Conservation (phyloP, 1,140 invertebrate genomes). For the Colletes latitarsis region DNA sequence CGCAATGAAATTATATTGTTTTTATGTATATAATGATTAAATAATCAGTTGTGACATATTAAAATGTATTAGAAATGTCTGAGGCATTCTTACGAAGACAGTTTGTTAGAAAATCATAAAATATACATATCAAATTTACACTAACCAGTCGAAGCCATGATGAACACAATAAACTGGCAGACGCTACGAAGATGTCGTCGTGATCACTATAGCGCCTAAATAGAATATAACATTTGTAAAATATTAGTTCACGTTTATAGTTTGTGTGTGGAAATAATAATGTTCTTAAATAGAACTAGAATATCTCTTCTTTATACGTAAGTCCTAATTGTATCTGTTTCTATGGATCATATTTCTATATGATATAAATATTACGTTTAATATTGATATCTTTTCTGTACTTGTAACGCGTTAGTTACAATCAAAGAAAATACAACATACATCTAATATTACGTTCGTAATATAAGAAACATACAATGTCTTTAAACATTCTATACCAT, state of each 20-base stretch:
- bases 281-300: background rate
- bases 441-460: background rate
- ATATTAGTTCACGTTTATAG: background rate
- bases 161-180: slow-evolving; percentile 70
- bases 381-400: background rate
- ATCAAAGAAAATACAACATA: background rate
- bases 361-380: background rate
- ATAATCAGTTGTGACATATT: background rate
- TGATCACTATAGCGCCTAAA: slow-evolving; percentile 39
- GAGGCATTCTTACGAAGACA: background rate
- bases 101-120: slow-evolving; percentile 3
- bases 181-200: slow-evolving; percentile 65
- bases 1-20: slow-evolving; percentile 2
- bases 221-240: background rate
- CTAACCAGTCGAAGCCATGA: slow-evolving; percentile 77
- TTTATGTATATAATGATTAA: background rate
- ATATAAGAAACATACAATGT: background rate
- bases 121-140: slow-evolving; percentile 58
- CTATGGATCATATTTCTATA: background rate
- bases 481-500: background rate
- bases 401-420: background rate
- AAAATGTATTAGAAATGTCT: background rate
- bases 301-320: background rate
- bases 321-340: background rate
- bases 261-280: background rate